phyloP scores from a whole-genome alignment of 92 coral and sea anemone species.

The Phenganax subtilis region DNA sequence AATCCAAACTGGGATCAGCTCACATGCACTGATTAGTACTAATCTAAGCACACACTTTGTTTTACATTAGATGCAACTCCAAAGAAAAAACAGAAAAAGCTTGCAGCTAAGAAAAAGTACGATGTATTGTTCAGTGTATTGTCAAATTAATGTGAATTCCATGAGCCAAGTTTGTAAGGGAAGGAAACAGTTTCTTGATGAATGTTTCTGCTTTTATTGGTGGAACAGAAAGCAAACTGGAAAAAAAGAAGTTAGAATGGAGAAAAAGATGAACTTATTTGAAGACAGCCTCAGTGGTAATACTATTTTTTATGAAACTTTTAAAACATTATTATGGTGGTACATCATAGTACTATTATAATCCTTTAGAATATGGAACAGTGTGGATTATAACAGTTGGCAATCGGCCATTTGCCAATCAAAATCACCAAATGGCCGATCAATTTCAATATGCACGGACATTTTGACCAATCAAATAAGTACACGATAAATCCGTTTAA shows the following conservation, averaged over 20 bases:
- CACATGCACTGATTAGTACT: too few relatives aligned
- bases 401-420: too few relatives aligned
- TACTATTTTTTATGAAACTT: not conserved
- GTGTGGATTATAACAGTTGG: too few relatives aligned
- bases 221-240: constrained; percentile 3
- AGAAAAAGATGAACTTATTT: constrained; percentile 47
- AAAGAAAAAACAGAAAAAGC: not conserved
- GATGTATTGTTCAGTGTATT: not conserved
- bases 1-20: too few relatives aligned
- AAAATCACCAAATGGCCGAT: too few relatives aligned
- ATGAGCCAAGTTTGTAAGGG: too few relatives aligned
- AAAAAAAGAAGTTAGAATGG: not conserved
- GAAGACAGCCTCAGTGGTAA: constrained; percentile 58
- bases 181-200: not conserved
- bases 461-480: too few relatives aligned
- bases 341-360: too few relatives aligned
- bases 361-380: too few relatives aligned
- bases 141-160: not conserved
- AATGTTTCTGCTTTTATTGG: not conserved
- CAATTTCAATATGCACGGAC: too few relatives aligned
- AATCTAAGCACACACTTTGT: not conserved
- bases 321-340: too few relatives aligned
- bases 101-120: constrained; percentile 2
- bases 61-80: constrained; percentile 19
- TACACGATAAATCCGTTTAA: too few relatives aligned